These are phyloP conservation scores for Furcifer pardalis DNA, from an alignment of 2,797 vertebrate species.

Conservation along the genomic window DNA sequence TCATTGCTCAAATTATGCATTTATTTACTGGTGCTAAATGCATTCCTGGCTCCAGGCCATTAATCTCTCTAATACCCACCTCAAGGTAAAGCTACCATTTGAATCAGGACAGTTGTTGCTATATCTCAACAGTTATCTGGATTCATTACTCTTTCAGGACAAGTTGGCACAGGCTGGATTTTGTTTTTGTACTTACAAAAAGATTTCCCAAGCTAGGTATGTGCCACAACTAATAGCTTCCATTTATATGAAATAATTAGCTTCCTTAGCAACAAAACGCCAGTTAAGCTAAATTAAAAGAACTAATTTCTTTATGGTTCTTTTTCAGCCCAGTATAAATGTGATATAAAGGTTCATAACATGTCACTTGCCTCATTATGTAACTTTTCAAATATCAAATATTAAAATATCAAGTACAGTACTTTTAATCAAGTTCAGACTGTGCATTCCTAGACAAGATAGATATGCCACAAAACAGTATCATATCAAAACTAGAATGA, in stretches of 20 bases:
- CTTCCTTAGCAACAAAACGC: background rate
- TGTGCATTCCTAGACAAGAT: background rate
- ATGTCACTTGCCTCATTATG: background rate
- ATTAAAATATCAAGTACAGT: background rate
- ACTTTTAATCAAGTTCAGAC: no score
- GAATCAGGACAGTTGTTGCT: background rate
- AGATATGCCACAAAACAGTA: background rate
- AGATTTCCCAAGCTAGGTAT: background rate
- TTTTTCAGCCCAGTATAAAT: background rate
- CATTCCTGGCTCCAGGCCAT: background rate
- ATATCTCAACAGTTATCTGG: constrained; percentile 4
- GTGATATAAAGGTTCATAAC: background rate
- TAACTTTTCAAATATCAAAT: background rate
- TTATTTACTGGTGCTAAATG: background rate
- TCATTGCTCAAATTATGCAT: constrained; percentile 13
- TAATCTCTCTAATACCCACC: constrained; percentile 1
- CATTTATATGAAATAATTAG: background rate
- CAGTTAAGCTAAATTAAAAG: background rate
- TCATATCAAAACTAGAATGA: background rate
- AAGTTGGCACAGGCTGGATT: background rate
- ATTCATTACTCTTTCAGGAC: background rate
- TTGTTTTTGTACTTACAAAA: background rate
- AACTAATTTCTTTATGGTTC: background rate
- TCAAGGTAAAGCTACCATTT: constrained; percentile 22
- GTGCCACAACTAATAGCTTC: background rate